These are phyloP conservation scores for Salticus scenicus DNA, from an alignment of 2,888 invertebrate genomes.

Conservation along the genomic window DNA sequence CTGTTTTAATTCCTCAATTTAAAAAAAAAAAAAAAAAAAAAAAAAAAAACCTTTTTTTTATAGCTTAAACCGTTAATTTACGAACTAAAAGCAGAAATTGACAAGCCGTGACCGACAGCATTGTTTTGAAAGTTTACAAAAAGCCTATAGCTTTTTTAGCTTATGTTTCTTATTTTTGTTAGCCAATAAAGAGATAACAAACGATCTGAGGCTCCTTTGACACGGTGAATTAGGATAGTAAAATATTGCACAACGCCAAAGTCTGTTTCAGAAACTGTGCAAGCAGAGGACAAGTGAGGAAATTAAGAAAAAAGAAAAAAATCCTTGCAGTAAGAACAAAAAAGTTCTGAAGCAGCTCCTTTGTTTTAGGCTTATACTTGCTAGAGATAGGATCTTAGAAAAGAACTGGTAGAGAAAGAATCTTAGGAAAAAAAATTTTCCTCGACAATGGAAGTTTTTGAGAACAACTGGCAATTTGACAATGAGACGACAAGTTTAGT, in stretches of 20 bases:
- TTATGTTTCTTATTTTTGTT: not conserved
- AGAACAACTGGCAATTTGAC: constrained; percentile 62
- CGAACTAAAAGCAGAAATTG: not conserved
- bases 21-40: no score
- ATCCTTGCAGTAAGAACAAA: constrained; percentile 17
- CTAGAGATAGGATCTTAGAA: constrained; percentile 38
- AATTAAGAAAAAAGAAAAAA: constrained; percentile 17
- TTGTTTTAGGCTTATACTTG: constrained; percentile 20
- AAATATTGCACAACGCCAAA: constrained; percentile 26
- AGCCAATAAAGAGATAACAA: constrained; percentile 19
- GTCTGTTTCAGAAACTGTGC: constrained; percentile 1
- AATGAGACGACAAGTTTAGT: constrained; percentile 31
- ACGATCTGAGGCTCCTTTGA: constrained; percentile 25
- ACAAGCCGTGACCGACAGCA: constrained; percentile 12
- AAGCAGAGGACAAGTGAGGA: not conserved
- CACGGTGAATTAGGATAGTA: constrained; percentile 33
- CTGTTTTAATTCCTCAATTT: no score
- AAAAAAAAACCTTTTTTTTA: no score
- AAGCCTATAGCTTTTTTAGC: not conserved
- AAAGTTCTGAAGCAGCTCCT: constrained; percentile 20
- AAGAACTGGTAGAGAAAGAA: constrained; percentile 14
- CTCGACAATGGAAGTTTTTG: constrained; percentile 51
- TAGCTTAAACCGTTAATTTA: not conserved
- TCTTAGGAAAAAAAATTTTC: constrained; percentile 16
- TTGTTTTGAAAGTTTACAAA: not conserved